Percentiles rank a stretch among this genome's conserved stretches.
These are phyloP conservation scores for Micromussa lordhowensis DNA, from an alignment of 92 coral and sea anemone genomes.

Conservation along the genomic window DNA sequence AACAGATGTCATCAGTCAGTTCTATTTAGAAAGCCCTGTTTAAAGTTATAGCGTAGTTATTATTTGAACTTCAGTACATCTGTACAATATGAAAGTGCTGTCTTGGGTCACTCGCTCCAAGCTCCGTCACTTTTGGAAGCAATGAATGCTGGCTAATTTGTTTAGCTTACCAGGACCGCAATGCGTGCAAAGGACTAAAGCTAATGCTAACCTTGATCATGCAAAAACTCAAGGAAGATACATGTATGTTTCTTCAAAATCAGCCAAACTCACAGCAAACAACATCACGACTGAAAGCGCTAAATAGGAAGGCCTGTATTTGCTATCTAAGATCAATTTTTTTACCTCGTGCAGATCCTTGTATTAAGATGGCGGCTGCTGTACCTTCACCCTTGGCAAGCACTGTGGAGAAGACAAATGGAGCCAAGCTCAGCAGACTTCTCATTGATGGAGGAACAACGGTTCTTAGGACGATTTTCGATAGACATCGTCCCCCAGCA, in stretches of 20 bases:
- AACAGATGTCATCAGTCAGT: too few relatives aligned
- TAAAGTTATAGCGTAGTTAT: too few relatives aligned
- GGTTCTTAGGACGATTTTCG: slow-evolving; percentile 32
- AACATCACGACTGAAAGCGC: background rate
- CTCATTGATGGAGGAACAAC: slow-evolving; percentile 43
- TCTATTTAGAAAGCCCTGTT: too few relatives aligned
- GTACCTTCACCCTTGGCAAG: background rate
- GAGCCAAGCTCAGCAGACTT: slow-evolving; percentile 29
- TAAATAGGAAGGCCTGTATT: background rate
- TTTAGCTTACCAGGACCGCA: background rate
- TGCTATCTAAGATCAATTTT: background rate
- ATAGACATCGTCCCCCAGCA: slow-evolving; percentile 38
- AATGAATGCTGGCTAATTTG: too few relatives aligned
- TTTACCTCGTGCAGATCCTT: background rate
- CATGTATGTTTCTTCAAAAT: background rate
- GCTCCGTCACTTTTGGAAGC: too few relatives aligned
- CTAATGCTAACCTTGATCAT: background rate
- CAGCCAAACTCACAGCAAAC: background rate
- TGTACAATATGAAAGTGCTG: too few relatives aligned
- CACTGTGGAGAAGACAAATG: slow-evolving; percentile 1
- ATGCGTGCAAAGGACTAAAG: background rate
- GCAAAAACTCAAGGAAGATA: background rate
- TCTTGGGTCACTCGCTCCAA: too few relatives aligned
- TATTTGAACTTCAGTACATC: too few relatives aligned
- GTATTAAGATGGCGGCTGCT: slow-evolving; percentile 13